Base-by-base conservation (phyloP, 1,140 invertebrate species). In the Dreissena rostriformis region DNA sequence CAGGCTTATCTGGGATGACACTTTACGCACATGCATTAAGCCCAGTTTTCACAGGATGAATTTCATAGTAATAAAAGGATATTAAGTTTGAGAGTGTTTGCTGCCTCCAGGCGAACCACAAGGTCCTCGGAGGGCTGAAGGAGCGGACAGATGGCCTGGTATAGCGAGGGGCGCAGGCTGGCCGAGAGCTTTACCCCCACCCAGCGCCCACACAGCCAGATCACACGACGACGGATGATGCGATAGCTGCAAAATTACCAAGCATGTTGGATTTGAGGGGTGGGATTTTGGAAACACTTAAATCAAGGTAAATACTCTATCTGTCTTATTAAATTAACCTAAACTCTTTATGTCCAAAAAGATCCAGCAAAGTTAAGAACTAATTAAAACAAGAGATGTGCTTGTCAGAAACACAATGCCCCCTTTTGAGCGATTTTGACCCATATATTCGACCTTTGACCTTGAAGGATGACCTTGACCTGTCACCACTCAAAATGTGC, bases 121-220 rank as follows among this genome's bases (percentile, higher is more conserved):
- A 97, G 95, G 91, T 98, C 97, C 74, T 94, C 92, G 26, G 86
- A 72, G 49, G 86, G 83, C 53, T 91, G 81, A 17, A 94, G 77
- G 15, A 97, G 95, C 89, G 96, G 95, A 24, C 97, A 93, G 67
- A 98, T 95, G 24, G 96, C 95, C 86, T 96, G 95, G 91, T 98
- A 99, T 55, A 98, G 94, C 26, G 95, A 94, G 8, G 97, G 97
- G 75, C 97, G 95, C 17, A 98, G 93, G 55, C 96, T 95, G 5
- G 95, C 92, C 0, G 97, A 96, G 83, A 98, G 95, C 93, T 98
- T 98, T 0, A 99, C 97, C 61, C 96, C 96, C 66, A 96, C 96
- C 97, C 97, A 98, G 87, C 96, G 95, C 10, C 96, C 96, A 90
- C 98, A 96, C 39, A 99, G 94, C 96, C 97, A 98, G 77, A 97